Evolutionary conservation across 2,888 invertebrate genomes (phyloP).

Genomic region (Aphodius sticticus): DNA sequence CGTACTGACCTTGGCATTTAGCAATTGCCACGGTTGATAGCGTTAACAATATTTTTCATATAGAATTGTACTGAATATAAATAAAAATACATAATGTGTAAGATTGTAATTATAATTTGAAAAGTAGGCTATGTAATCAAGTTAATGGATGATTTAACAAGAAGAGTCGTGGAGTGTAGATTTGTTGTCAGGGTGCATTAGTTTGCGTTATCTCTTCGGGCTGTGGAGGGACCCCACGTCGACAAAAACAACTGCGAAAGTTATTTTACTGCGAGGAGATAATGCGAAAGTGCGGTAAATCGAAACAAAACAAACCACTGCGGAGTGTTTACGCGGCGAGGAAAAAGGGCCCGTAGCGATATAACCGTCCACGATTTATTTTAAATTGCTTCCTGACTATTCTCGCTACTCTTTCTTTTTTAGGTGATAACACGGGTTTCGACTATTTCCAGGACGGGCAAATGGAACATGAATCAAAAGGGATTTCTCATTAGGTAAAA

Average conservation of each 20-base stretch:
- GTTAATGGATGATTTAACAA: neutral
- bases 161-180: neutral
- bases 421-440: neutral
- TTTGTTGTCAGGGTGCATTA: neutral
- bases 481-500: neutral
- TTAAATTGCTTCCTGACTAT: neutral
- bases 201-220: neutral
- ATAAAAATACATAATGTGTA: neutral
- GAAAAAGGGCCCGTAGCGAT: neutral
- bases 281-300: conserved; percentile 4
- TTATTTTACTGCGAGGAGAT: neutral
- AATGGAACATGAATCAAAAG: neutral
- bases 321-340: neutral
- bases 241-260: neutral
- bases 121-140: neutral
- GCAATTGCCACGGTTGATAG: too few relatives aligned
- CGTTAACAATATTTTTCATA: too few relatives aligned
- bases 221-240: neutral
- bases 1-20: too few relatives aligned
- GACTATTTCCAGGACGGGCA: neutral
- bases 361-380: neutral
- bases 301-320: neutral
- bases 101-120: neutral
- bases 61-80: too few relatives aligned
- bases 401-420: neutral